Percentiles rank a stretch among this genome's conserved stretches.
These are phyloP conservation scores for Tichodroma muraria DNA, from an alignment of 2,113 vertebrate species.

Conservation along the genomic window DNA sequence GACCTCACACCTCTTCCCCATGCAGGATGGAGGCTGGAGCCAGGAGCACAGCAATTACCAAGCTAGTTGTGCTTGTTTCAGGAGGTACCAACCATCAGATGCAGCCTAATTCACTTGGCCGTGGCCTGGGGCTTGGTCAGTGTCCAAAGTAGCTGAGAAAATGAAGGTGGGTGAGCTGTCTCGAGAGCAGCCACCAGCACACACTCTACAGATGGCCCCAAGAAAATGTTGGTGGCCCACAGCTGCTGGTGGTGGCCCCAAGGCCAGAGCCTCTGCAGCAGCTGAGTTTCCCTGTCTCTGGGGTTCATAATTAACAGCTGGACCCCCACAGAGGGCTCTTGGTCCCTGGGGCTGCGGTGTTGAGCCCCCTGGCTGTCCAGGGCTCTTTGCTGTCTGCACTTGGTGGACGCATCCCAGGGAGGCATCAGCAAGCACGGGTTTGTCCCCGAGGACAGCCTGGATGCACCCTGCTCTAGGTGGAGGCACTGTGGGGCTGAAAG, in stretches of 20 bases:
- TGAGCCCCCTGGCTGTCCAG: not conserved
- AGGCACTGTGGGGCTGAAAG: not conserved
- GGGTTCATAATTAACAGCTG: rapidly evolving
- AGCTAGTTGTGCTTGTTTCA: not conserved
- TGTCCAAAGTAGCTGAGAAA: not conserved
- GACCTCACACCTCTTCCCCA: not conserved
- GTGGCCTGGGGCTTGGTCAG: not conserved
- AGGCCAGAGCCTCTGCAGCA: not conserved
- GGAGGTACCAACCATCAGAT: not conserved
- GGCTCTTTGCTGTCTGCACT: not conserved
- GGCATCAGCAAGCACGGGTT: rapidly evolving
- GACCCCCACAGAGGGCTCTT: not conserved
- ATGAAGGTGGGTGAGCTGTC: not conserved
- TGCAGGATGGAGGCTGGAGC: not conserved
- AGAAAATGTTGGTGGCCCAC: not conserved
- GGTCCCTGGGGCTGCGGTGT: not conserved
- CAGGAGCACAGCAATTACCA: not conserved
- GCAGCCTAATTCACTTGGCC: not conserved
- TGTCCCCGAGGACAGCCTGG: not conserved
- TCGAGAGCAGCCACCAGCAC: not conserved
- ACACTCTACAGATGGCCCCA: not conserved
- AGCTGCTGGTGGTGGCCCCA: not conserved
- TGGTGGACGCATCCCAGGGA: not conserved
- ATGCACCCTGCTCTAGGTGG: not conserved
- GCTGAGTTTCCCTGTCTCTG: not conserved